Evolutionary conservation across 2,113 vertebrate genomes (phyloP).

Genomic region (Forbesichthys agassizii): DNA sequence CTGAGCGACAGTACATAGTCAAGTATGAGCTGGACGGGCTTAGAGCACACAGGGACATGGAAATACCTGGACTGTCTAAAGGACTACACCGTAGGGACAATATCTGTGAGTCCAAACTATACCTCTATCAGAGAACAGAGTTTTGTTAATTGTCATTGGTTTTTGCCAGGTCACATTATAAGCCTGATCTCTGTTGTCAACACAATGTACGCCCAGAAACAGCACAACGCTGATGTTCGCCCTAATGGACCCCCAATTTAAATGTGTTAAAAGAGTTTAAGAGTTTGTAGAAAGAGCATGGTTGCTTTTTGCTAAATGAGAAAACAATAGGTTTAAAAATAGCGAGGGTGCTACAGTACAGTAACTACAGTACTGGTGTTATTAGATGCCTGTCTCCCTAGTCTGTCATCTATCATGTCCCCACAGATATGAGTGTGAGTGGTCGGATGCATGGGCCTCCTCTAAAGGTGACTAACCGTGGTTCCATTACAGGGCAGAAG

Average conservation of each 20-base stretch:
- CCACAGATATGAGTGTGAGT: not conserved
- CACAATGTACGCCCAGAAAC: conserved; percentile 53
- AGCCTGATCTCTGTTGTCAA: not conserved
- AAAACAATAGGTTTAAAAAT: no score
- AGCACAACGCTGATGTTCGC: no score
- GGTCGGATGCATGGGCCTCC: not conserved
- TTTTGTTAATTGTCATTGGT: not conserved
- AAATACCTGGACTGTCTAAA: conserved; percentile 74
- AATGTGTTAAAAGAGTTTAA: no score
- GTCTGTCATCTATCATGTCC: not conserved
- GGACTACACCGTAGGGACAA: conserved; percentile 65
- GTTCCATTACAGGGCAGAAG: conserved; percentile 74
- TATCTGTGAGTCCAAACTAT: conserved; percentile 67
- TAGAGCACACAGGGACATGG: conserved; percentile 67
- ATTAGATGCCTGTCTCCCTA: not conserved
- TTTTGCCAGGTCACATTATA: no score
- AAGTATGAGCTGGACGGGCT: conserved; percentile 77
- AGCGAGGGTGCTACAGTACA: no score
- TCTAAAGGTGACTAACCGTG: conserved; percentile 4
- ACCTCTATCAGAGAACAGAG: not conserved
- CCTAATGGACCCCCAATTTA: no score
- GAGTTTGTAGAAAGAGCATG: no score
- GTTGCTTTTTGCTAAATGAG: no score
- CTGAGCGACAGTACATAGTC: conserved; percentile 79
- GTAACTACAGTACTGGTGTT: not conserved